Base-by-base conservation (phyloP, 2,888 invertebrate genomes). In the Dynastes grantii region DNA sequence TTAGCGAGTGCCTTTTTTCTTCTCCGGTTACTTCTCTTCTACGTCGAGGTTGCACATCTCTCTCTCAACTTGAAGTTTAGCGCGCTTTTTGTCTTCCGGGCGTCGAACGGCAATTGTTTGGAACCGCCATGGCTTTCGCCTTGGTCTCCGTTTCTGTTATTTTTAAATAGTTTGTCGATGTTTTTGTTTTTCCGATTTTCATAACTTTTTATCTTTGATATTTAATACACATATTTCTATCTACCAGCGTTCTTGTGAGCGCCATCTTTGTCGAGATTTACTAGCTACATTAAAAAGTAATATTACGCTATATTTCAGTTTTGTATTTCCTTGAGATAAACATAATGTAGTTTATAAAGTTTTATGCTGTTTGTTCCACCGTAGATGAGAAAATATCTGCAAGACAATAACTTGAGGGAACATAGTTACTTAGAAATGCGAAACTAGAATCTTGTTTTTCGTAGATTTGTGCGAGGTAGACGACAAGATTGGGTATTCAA, bases 91-190 rank as follows among this genome's bases (percentile, higher is more conserved):
- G 84, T 84, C 84, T 85, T 84, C 83, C 85, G 83, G 85, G 84
- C 83, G 85, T 84, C 84, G 83, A 85, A 84, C 82, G 83, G 85
- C 85, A 85, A 86, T 85, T 85, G 85, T 85, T 85, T 82, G 85
- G 85, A 85, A 86, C 86, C 84, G 85, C 81, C 82, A 84, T 84
- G 85, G 84, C 83, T 85, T 82, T 83, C 86, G 84, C 85, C 84
- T 85, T 82, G 82, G 80, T 82, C 81, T 67, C 45, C 65, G 65
- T 76, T 76, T 61, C 78, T 68, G 64, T 68, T 76, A 75, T 78
- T 70, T 73, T 51, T 58, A 76, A 78, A 65, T 76, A 65, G 76
- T 76, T 79, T 65, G 16, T 16, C 37, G 67, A 51, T 45, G 58
- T 51, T 76, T 53, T 67, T 76, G 65, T 76, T 76, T 76, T 67